Percentiles rank a stretch among this genome's conserved stretches.
phyloP scores from a whole-genome alignment of 2,888 invertebrate genomes.

The Folsomia candida region DNA sequence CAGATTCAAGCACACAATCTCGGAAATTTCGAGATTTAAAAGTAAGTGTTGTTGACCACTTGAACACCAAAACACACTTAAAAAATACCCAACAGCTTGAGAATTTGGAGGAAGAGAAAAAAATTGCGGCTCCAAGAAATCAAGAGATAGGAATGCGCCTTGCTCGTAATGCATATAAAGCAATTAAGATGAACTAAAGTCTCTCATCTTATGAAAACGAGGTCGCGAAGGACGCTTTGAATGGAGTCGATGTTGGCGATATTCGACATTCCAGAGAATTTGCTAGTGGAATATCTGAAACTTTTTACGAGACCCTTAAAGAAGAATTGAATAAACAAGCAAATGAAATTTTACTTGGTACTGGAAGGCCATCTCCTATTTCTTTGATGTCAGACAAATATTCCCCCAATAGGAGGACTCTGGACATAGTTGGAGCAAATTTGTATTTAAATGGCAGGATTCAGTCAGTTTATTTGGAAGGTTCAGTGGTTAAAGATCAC shows the following conservation, averaged over 20 bases:
- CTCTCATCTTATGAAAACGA: not conserved
- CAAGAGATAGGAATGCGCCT: not conserved
- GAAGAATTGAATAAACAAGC: conserved; percentile 2
- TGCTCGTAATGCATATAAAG: not conserved
- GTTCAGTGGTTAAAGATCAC: conserved; percentile 3
- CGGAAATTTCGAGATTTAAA: not conserved
- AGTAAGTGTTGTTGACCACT: not conserved
- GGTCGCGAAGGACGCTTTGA: not conserved
- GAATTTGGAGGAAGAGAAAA: not conserved
- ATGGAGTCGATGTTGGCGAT: conserved; percentile 13
- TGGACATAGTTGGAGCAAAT: conserved; percentile 9
- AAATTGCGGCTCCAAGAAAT: not conserved
- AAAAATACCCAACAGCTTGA: not conserved
- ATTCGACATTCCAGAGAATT: not conserved
- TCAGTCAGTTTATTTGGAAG: not conserved
- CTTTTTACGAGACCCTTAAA: not conserved
- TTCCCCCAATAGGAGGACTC: not conserved
- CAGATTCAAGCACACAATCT: not conserved
- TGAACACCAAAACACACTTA: not conserved
- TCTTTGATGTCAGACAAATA: not conserved
- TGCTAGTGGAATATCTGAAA: not conserved
- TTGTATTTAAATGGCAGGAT: not conserved
- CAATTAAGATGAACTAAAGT: not conserved
- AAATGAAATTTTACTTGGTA: not conserved
- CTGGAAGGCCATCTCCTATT: not conserved